phyloP scores from a whole-genome alignment of 2,113 vertebrate species.

The Oxyruncus cristatus region DNA sequence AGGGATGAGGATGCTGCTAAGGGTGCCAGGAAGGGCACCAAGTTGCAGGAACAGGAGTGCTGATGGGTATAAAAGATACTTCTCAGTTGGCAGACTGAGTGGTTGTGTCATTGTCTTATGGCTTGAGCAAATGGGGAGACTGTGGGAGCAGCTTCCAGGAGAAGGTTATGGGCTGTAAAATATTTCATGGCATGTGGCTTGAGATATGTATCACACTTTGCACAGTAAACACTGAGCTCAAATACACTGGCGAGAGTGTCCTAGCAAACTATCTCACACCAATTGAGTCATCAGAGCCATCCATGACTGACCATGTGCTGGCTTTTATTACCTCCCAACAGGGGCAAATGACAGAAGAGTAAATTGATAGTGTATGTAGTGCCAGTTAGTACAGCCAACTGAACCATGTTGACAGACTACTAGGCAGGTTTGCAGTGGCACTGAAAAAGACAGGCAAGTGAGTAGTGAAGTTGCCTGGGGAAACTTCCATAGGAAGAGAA shows the following conservation, averaged over 20 bases:
- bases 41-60: neutral
- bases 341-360: conserved; percentile 12
- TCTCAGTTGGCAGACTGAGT: neutral
- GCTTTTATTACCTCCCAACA: conserved; percentile 5
- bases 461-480: neutral
- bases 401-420: neutral
- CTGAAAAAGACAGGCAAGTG: neutral
- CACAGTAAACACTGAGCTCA: neutral
- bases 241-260: neutral
- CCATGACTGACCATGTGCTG: neutral
- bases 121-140: neutral
- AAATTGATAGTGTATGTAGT: neutral
- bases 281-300: neutral
- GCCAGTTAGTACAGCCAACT: neutral
- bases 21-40: neutral
- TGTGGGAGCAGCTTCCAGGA: neutral
- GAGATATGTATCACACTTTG: fast-evolving
- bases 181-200: neutral
- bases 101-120: neutral
- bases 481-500: neutral
- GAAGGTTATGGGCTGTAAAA: neutral
- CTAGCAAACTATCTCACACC: neutral
- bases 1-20: neutral
- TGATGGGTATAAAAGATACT: neutral
- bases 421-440: neutral